phyloP scores from a whole-genome alignment of 2,113 vertebrate species.

The Aldabrachelys gigantea region DNA sequence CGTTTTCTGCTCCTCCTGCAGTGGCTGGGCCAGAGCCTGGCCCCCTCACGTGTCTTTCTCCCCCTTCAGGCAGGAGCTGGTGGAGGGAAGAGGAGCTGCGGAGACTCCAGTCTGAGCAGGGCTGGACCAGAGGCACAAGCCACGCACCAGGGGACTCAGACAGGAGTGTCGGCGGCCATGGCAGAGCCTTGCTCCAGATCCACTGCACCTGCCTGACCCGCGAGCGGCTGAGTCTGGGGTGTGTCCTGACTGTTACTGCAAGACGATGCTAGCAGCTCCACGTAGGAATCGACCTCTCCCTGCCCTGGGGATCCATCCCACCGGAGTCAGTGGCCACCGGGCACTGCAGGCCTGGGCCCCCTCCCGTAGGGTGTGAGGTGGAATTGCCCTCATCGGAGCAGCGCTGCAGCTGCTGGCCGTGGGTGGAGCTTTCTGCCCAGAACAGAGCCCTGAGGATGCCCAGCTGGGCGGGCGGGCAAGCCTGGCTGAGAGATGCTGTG shows the following conservation, averaged over 20 bases:
- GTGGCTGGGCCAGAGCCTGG: background rate
- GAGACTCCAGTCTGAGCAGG: background rate
- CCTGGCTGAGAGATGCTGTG: background rate
- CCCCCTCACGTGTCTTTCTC: background rate
- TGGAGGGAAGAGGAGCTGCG: background rate
- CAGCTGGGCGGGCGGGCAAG: too few relatives aligned
- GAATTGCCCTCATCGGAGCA: too few relatives aligned
- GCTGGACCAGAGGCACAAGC: too few relatives aligned
- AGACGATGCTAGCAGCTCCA: background rate
- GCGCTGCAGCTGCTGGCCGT: background rate
- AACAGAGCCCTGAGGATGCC: background rate
- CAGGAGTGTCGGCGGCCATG: background rate
- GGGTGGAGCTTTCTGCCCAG: background rate
- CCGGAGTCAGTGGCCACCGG: background rate
- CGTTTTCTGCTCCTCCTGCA: too few relatives aligned
- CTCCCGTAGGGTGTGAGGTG: background rate
- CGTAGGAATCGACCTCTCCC: background rate
- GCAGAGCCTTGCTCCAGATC: background rate
- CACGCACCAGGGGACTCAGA: background rate
- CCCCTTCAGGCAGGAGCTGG: background rate
- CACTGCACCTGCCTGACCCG: background rate
- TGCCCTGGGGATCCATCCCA: background rate
- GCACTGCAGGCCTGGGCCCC: background rate
- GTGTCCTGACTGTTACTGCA: background rate
- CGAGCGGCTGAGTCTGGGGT: background rate